A percentile compares a stretch with the other conserved stretches of the same genome.
phyloP scores from a whole-genome alignment of 2,797 vertebrate species.

The Gouania willdenowi region DNA sequence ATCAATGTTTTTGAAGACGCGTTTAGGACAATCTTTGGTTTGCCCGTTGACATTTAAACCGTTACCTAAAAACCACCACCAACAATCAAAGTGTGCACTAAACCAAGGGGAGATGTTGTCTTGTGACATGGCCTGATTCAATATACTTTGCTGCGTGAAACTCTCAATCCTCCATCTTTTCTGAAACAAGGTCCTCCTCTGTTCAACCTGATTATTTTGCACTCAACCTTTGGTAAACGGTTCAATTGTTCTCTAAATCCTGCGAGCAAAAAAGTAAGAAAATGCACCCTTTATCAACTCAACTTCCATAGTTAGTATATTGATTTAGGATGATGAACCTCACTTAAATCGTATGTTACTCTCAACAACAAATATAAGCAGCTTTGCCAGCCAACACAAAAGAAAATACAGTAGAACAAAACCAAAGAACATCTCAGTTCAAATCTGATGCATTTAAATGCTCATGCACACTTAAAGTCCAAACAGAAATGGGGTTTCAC shows the following conservation, averaged over 20 bases:
- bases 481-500: constrained; percentile 76
- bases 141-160: constrained; percentile 62
- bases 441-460: constrained; percentile 81
- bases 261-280: constrained; percentile 75
- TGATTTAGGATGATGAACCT: constrained; percentile 70
- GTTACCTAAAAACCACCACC: constrained; percentile 64
- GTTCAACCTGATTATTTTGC: constrained; percentile 62
- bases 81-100: constrained; percentile 49
- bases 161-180: constrained; percentile 75
- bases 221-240: constrained; percentile 92
- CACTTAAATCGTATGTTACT: constrained; percentile 72
- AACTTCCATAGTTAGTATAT: constrained; percentile 67
- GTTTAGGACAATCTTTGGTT: constrained; percentile 98
- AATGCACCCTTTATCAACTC: constrained; percentile 81
- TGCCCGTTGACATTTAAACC: constrained; percentile 73
- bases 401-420: constrained; percentile 74
- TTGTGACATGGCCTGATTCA: constrained; percentile 58
- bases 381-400: constrained; percentile 76
- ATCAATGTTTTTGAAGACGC: constrained; percentile 71
- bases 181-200: constrained; percentile 71
- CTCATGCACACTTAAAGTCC: constrained; percentile 79
- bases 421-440: constrained; percentile 69
- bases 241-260: constrained; percentile 68
- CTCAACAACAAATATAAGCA: constrained; percentile 76
- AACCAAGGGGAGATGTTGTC: constrained; percentile 59